A percentile compares a stretch with the other conserved stretches of the same genome.
Evolutionary conservation across 2,113 vertebrate species (phyloP).

Genomic region (Cyprinodon tularosa): DNA sequence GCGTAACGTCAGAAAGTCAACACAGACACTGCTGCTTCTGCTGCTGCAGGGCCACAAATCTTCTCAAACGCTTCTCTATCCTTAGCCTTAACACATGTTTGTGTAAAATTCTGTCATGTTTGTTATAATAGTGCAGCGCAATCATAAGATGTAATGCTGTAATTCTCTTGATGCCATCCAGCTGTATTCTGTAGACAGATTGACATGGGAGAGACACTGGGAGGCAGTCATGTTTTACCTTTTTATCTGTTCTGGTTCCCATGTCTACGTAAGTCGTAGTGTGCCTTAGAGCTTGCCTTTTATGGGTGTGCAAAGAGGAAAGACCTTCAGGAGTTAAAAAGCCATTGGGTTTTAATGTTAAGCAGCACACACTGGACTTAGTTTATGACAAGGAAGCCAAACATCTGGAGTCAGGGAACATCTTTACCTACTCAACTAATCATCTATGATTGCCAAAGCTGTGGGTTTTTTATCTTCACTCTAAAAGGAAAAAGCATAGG

Average conservation of each 20-base stretch:
- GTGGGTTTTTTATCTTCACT: constrained; percentile 12
- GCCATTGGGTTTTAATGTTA: constrained; percentile 32
- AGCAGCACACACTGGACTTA: constrained; percentile 22
- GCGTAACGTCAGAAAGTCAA: constrained; percentile 39
- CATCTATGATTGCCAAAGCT: constrained; percentile 9
- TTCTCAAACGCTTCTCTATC: constrained; percentile 28
- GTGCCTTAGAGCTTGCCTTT: constrained; percentile 35
- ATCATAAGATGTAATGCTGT: constrained; percentile 15
- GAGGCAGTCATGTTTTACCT: background rate
- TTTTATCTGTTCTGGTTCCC: constrained; percentile 28
- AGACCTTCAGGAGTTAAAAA: constrained; percentile 28
- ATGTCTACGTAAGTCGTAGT: constrained; percentile 43
- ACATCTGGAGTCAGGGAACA: constrained; percentile 42
- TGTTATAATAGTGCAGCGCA: constrained; percentile 8
- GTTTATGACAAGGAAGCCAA: constrained; percentile 36
- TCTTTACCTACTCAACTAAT: constrained; percentile 31
- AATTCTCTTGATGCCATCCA: constrained; percentile 45
- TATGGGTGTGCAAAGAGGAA: constrained; percentile 28
- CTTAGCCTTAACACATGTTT: constrained; percentile 6
- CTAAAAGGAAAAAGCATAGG: constrained; percentile 36
- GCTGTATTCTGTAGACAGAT: constrained; percentile 35
- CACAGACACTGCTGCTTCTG: constrained; percentile 20
- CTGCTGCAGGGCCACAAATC: constrained; percentile 29
- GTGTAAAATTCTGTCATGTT: constrained; percentile 6
- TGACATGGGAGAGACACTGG: background rate